These are phyloP conservation scores for Trinectes maculatus DNA, from an alignment of 2,113 vertebrate genomes.

Conservation along the genomic window DNA sequence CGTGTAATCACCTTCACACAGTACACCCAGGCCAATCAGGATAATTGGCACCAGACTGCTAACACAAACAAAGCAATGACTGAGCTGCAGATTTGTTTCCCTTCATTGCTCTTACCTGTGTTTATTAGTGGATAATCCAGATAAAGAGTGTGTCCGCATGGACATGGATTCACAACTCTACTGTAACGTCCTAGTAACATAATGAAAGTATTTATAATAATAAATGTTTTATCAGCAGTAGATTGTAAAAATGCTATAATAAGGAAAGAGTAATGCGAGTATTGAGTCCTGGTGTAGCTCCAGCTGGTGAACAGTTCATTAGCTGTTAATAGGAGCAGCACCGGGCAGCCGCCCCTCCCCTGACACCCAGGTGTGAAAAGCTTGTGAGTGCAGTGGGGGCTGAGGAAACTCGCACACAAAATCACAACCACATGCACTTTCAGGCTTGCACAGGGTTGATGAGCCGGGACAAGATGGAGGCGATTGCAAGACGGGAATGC, in stretches of 20 bases:
- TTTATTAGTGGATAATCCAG: conserved; percentile 44
- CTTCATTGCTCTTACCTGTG: conserved; percentile 9
- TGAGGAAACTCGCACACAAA: conserved; percentile 13
- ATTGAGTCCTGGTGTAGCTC: background rate
- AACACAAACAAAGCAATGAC: conserved; percentile 50
- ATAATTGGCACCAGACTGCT: conserved; percentile 73
- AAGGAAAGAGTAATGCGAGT: no score
- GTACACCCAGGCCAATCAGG: conserved; percentile 57
- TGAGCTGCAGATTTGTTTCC: background rate
- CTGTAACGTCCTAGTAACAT: no score
- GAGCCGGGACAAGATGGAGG: conserved; percentile 12
- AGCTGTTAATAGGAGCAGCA: conserved; percentile 24
- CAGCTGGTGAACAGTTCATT: conserved; percentile 40
- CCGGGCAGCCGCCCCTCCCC: conserved; percentile 22
- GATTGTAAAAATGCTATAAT: background rate
- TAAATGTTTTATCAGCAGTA: no score
- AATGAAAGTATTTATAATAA: no score
- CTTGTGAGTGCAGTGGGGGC: conserved; percentile 17
- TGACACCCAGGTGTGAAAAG: conserved; percentile 59
- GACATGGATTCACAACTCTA: background rate
- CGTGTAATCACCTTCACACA: conserved; percentile 67
- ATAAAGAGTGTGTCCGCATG: conserved; percentile 9
- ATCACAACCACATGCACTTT: conserved; percentile 35
- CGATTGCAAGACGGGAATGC: conserved; percentile 38
- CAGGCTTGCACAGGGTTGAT: conserved; percentile 27